Evolutionary conservation across 2,888 invertebrate species (phyloP).

Genomic region (Adelognathus sp.): DNA sequence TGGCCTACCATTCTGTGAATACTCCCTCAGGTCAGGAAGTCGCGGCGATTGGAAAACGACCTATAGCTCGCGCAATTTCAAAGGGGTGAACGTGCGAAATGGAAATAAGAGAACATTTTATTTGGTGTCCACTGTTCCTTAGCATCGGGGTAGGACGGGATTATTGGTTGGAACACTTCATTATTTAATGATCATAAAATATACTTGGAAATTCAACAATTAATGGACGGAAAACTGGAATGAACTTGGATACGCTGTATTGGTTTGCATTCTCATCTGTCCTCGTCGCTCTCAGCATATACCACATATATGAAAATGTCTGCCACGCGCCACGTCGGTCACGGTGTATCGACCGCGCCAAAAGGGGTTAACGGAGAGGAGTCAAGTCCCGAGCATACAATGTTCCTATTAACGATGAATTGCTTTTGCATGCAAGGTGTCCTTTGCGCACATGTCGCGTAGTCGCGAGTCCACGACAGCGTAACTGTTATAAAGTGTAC

Average conservation of each 20-base stretch:
- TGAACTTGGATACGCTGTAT: neutral
- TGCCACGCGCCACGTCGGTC: constrained; percentile 39
- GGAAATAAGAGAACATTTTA: too few species aligned
- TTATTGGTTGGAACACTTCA: too few species aligned
- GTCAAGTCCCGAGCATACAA: constrained; percentile 54
- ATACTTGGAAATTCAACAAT: too few species aligned
- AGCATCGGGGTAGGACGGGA: too few species aligned
- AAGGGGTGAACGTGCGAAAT: too few species aligned
- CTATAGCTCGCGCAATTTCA: neutral
- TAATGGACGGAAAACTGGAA: too few species aligned
- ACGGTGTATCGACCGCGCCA: neutral
- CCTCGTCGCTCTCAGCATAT: neutral
- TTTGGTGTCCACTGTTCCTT: too few species aligned
- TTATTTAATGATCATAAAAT: too few species aligned
- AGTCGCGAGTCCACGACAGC: constrained; percentile 54
- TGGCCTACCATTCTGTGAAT: neutral
- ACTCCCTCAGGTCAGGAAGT: neutral
- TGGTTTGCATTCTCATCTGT: neutral
- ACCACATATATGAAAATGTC: constrained; percentile 39
- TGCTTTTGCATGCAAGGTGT: constrained; percentile 62
- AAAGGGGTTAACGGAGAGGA: constrained; percentile 42
- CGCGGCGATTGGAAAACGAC: neutral
- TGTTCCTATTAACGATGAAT: constrained; percentile 64
- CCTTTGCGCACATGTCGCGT: constrained; percentile 72
- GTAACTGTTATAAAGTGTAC: neutral